Conservation (phyloP, 2,888 invertebrate genomes). For the Tenthredo distinguenda region DNA sequence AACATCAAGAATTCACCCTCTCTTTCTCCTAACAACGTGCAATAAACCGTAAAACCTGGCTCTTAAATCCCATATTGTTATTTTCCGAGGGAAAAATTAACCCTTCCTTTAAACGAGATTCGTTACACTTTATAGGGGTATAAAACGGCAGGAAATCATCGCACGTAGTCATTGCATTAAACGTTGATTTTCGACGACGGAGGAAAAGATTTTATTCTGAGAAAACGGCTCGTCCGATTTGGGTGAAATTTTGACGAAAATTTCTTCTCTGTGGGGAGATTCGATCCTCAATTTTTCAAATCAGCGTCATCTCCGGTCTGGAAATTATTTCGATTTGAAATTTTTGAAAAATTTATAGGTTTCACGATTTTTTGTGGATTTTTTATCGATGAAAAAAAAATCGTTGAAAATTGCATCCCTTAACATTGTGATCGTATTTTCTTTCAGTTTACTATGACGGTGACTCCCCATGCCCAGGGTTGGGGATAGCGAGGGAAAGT, state of each 20-base stretch:
- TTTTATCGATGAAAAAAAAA: too few species aligned
- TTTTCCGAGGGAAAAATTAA: not conserved
- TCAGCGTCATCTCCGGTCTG: not conserved
- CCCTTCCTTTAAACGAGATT: not conserved
- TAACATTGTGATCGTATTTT: not conserved
- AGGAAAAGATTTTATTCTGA: not conserved
- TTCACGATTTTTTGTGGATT: not conserved
- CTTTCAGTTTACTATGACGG: conserved; percentile 71
- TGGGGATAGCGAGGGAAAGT: conserved; percentile 68
- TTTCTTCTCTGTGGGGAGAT: not conserved
- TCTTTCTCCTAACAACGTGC: not conserved
- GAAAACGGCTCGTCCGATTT: not conserved
- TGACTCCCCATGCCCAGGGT: conserved; percentile 65
- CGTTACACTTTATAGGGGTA: not conserved
- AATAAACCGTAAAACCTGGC: not conserved
- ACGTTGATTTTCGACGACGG: not conserved
- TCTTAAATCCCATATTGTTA: not conserved
- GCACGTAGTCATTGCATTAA: not conserved
- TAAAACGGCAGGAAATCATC: not conserved
- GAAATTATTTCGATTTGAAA: not conserved
- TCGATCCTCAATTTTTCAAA: not conserved
- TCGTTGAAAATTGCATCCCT: not conserved
- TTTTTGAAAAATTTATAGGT: not conserved
- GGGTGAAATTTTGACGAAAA: not conserved
- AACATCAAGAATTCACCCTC: not conserved